A percentile compares a stretch with the other conserved stretches of the same genome.
These are phyloP conservation scores for Aricia agestis DNA, from an alignment of 1,140 invertebrate species.

Conservation along the genomic window DNA sequence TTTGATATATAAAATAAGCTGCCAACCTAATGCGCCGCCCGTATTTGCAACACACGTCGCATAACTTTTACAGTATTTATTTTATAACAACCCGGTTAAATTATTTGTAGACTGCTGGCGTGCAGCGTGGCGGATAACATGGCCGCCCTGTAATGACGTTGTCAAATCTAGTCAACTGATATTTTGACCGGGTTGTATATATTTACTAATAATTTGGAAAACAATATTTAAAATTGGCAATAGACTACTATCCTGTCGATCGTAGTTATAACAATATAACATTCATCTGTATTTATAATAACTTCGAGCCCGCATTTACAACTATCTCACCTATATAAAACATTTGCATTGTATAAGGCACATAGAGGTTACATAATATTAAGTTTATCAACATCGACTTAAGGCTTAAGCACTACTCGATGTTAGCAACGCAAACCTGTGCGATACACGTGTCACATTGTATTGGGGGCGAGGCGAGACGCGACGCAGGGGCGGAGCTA, in stretches of 20 bases:
- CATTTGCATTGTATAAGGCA: not conserved
- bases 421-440: not conserved
- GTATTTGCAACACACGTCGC: not conserved
- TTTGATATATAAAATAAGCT: not conserved
- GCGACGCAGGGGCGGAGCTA: not conserved
- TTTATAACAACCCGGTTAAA: no score
- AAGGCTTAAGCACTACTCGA: not conserved
- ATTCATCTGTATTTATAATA: not conserved
- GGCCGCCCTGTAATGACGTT: no score
- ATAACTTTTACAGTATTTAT: not conserved
- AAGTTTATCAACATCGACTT: not conserved
- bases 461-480: not conserved
- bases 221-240: not conserved
- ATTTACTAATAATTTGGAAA: no score
- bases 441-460: not conserved
- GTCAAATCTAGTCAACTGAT: no score
- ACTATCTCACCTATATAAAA: not conserved
- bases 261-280: not conserved
- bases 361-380: not conserved
- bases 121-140: no score
- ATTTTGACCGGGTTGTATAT: no score
- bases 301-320: constrained; percentile 5
- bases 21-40: not conserved
- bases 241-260: not conserved
- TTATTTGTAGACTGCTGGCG: no score